Evolutionary conservation across 2,113 vertebrate genomes (phyloP), one percentile per base, ranked within the genome.

Genomic region (Gadus macrocephalus): DNA sequence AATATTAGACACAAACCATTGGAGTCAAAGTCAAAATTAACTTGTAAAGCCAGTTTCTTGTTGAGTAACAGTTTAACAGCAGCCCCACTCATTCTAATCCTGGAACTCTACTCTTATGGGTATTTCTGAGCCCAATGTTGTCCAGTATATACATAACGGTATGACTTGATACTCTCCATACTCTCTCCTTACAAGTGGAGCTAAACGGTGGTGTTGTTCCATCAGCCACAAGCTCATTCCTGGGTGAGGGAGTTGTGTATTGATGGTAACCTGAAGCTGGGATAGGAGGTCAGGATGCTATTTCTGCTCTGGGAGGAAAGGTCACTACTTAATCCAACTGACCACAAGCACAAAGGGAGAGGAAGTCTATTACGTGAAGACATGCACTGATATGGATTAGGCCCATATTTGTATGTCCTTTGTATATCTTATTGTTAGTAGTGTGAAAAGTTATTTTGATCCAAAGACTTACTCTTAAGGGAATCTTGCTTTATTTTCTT

Each of bases 221-320:
- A 53, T 53, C 22, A n/a, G 31, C 31, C 31, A 35, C 31, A 60
- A 17, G 6, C n/a, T 6, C 62, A 64, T 17, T 60, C n/a, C 72
- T 11, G 66, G 42, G 58, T 49, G 9, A n/a, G 19, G 35, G 31
- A 35, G 1, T 49, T 28, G 28, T 64, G 67, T 75, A 64, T 71
- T 70, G 60, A 73, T 68, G 64, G 69, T 66, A 77, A 74, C 42
- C 16, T 35, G 28, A 75, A 19, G 65, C 67, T 69, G 53, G 25
- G 59, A 65, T 16, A 35, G 71, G 42, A 76, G 20, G 58, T 70
- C 64, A 69, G 56, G 28, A 5, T 38, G 49, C 55, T 69, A 73
- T 81, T 74, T 71, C 66, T 78, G 58, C 69, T 53, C 14, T 69
- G 72, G 53, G 35, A 73, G 25, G 56, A 55, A 74, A 64, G 60